Conservation (phyloP, 2,113 vertebrate genomes). For the Myrmophylax atrothorax region DNA sequence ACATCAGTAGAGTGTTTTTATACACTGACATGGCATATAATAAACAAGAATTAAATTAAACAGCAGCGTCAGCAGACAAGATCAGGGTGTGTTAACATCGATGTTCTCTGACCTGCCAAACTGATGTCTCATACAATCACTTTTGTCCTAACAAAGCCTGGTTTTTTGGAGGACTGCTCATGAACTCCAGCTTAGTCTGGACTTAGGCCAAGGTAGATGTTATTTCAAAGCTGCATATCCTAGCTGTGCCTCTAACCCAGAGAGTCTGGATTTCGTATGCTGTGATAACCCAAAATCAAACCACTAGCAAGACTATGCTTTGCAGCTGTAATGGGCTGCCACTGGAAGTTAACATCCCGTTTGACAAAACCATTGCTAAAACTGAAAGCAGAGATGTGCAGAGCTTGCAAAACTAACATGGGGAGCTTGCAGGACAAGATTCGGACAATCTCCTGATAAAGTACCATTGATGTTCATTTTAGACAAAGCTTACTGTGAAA, state of each 20-base stretch:
- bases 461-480: neutral
- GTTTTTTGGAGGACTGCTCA: neutral
- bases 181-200: neutral
- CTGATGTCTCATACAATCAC: neutral
- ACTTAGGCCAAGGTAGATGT: neutral
- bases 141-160: neutral
- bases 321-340: neutral
- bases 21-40: neutral
- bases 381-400: neutral
- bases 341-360: neutral
- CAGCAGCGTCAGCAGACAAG: constrained; percentile 7
- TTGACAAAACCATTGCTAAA: neutral
- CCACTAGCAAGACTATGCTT: neutral
- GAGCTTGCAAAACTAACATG: neutral
- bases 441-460: neutral
- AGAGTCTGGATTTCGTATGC: neutral
- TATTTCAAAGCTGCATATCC: neutral
- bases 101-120: constrained; percentile 4
- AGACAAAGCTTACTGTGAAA: neutral
- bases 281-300: neutral
- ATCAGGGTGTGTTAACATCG: neutral
- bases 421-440: neutral
- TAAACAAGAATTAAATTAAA: constrained; percentile 27
- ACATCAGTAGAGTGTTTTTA: neutral
- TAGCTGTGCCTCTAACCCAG: neutral